Evolutionary conservation across 2,888 invertebrate genomes (phyloP).

Genomic region (Pasiphila rectangulata): DNA sequence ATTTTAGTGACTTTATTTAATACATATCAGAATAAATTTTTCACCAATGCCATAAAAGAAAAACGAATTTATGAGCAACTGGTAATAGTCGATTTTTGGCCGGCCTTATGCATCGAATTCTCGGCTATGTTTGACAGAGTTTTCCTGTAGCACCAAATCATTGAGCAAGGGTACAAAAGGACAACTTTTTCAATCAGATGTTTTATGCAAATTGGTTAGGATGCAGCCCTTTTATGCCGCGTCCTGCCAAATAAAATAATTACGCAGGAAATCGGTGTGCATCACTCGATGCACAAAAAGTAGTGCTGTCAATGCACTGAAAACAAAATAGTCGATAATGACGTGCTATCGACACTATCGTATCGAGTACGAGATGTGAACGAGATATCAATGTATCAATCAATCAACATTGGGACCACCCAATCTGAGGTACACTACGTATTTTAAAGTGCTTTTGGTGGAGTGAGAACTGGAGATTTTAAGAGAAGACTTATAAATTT

Average conservation of each 20-base stretch:
- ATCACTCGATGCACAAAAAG: slow-evolving; percentile 24
- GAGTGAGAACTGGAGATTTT: no score
- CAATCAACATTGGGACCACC: slow-evolving; percentile 57
- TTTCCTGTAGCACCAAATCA: slow-evolving; percentile 2
- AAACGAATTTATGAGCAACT: neutral
- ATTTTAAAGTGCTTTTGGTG: no score
- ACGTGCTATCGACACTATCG: slow-evolving; percentile 44
- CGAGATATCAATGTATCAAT: slow-evolving; percentile 48
- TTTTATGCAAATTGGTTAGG: slow-evolving; percentile 21
- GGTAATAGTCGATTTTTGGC: neutral
- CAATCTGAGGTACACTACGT: slow-evolving; percentile 37
- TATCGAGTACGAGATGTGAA: slow-evolving; percentile 43
- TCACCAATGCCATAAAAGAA: no score
- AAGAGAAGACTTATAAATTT: no score
- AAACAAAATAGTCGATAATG: slow-evolving; percentile 39
- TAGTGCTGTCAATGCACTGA: slow-evolving; percentile 27
- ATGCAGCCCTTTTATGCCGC: slow-evolving; percentile 14
- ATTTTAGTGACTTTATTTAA: slow-evolving; percentile 3
- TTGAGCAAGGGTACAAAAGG: neutral
- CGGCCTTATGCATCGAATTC: neutral
- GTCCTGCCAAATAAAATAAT: slow-evolving; percentile 26
- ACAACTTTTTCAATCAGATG: slow-evolving; percentile 10
- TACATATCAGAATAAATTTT: neutral
- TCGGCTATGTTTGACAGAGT: neutral
- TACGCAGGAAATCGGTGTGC: slow-evolving; percentile 24